Conservation (phyloP, 2,797 vertebrate species). For the Synaphobranchus kaupii region DNA sequence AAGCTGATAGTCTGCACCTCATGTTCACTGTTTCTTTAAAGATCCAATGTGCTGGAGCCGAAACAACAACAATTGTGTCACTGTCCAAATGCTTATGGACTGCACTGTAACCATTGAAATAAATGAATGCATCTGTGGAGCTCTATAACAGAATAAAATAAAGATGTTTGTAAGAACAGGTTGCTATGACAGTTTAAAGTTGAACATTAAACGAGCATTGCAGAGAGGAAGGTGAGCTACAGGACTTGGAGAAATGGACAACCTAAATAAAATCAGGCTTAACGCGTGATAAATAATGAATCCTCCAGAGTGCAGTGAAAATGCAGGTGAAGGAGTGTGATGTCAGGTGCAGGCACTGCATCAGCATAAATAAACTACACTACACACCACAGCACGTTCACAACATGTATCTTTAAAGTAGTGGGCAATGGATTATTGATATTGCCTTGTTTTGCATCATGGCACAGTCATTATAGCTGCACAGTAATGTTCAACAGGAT, state of each 20-base stretch:
- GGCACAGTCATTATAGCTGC: neutral
- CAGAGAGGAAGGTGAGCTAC: neutral
- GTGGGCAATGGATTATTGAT: neutral
- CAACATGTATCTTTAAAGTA: conserved; percentile 7
- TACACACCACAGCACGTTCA: neutral
- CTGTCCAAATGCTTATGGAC: no score
- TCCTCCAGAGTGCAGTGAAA: neutral
- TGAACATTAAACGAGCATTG: neutral
- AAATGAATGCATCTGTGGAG: neutral
- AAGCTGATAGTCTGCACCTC: no score
- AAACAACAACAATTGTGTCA: no score
- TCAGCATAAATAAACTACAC: neutral
- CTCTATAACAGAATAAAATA: neutral
- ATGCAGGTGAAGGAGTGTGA: neutral
- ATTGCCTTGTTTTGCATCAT: neutral
- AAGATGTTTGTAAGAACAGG: neutral
- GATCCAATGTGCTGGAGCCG: no score
- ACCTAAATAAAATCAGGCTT: neutral
- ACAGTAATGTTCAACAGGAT: neutral
- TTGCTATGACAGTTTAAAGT: neutral
- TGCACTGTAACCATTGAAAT: no score
- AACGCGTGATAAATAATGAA: neutral
- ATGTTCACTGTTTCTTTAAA: no score
- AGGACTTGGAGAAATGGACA: neutral
- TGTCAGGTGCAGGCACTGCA: neutral